Percentiles rank a stretch among this genome's conserved stretches.
These are phyloP conservation scores for Trichogramma dendrolimi DNA, from an alignment of 2,888 invertebrate genomes.

Conservation along the genomic window DNA sequence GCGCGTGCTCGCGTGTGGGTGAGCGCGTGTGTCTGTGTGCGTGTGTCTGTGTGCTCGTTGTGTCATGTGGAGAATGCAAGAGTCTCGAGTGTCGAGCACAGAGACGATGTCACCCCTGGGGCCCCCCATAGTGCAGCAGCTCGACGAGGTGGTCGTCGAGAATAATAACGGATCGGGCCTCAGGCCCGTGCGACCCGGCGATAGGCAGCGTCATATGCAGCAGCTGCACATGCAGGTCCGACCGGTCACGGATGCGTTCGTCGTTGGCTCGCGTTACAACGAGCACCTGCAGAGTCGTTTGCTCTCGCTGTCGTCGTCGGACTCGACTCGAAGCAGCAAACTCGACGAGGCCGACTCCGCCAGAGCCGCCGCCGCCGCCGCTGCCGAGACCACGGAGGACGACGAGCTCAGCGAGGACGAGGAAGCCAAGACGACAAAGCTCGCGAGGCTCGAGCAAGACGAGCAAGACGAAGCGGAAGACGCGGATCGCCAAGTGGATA, in stretches of 20 bases:
- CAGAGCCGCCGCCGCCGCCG: constrained; percentile 3
- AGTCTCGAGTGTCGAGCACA: constrained; percentile 21
- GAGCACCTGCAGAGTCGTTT: constrained; percentile 36
- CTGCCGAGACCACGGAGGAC: constrained; percentile 33
- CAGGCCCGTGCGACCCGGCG: constrained; percentile 41
- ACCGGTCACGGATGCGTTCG: constrained; percentile 40
- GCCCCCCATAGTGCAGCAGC: constrained; percentile 22
- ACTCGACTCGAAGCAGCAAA: constrained; percentile 32
- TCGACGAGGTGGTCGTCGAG: no score
- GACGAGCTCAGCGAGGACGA: constrained; percentile 35
- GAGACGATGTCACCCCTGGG: constrained; percentile 41
- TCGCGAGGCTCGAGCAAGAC: constrained; percentile 26
- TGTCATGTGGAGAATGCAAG: constrained; percentile 48
- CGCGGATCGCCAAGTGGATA: constrained; percentile 13
- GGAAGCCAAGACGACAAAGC: constrained; percentile 21
- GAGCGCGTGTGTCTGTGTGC: not conserved
- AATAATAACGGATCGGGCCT: constrained; percentile 6
- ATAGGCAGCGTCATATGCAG: constrained; percentile 1
- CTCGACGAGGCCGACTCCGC: constrained; percentile 15
- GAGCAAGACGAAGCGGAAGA: constrained; percentile 30
- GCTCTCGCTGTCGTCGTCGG: constrained; percentile 36
- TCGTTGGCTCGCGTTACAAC: constrained; percentile 28
- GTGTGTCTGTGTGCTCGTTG: constrained; percentile 7
- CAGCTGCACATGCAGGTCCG: constrained; percentile 45
- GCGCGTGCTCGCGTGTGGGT: not conserved